These are phyloP conservation scores for Chrysolophus pictus DNA, from an alignment of 2,797 vertebrate genomes.

Conservation along the genomic window DNA sequence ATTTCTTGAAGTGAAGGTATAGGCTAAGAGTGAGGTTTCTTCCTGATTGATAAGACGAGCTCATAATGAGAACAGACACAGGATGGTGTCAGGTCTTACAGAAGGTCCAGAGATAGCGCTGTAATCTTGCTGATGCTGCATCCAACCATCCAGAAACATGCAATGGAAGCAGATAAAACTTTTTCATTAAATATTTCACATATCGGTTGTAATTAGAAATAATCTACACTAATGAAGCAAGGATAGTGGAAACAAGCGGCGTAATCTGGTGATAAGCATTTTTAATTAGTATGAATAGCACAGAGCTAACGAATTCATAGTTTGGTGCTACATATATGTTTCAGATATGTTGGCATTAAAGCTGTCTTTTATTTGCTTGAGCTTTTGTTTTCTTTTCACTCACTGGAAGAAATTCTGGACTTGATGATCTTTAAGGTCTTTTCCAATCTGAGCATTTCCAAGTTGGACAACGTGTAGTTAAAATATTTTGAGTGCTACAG, in stretches of 20 bases:
- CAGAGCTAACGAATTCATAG: constrained; percentile 14
- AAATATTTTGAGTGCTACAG: background rate
- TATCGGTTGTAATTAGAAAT: constrained; percentile 55
- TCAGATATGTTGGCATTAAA: background rate
- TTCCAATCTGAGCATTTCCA: too few relatives aligned
- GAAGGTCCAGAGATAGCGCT: background rate
- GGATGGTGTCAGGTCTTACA: background rate
- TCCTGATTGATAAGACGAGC: background rate
- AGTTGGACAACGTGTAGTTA: background rate
- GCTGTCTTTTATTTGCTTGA: background rate
- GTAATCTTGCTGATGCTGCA: background rate
- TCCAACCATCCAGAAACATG: background rate
- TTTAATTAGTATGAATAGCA: constrained; percentile 54
- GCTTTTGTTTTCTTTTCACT: background rate
- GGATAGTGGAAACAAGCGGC: constrained; percentile 41
- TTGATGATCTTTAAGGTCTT: too few relatives aligned
- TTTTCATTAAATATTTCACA: constrained; percentile 54
- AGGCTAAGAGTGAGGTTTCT: background rate
- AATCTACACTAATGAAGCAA: constrained; percentile 62
- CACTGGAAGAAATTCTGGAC: background rate
- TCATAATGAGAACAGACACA: background rate
- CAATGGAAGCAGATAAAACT: constrained; percentile 32
- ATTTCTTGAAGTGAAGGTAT: background rate
- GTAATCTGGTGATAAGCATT: constrained; percentile 52
- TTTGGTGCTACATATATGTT: background rate